Base-by-base conservation (phyloP, 35 echinoderm and acorn worm species). In the Hemicentrotus pulcherrimus region DNA sequence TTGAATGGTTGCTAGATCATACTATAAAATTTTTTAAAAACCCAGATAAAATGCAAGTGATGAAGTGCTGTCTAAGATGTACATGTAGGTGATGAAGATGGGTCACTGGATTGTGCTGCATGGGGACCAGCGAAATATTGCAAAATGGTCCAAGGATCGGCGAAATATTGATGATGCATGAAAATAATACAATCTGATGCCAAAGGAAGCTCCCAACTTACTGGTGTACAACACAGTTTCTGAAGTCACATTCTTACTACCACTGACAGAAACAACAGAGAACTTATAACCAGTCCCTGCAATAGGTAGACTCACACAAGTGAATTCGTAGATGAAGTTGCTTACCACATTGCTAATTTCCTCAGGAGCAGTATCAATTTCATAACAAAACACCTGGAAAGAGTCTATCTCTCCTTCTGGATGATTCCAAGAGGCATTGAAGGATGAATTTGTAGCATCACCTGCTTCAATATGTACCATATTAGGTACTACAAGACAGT, bases 321-420 rank as follows among this genome's bases (percentile, higher is more conserved):
- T 90, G 31, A 90, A 32, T 90, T 90, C 31, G 18, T 90, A 90
- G 8, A 24, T 90, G 32, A 0, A 19, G 52, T 30, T 90, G 46
- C 12, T 41, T 6, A 2, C n/a, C 24, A 90, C 88, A 90, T 90
- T 14, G 15, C 4, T 32, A 24, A 90, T 90, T 32, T 16, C 2
- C n/a, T 33, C 88, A 47, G 88, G 88, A 10, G 19, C 32, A 4
- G 6, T 16, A 30, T 90, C 88, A 90, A 46, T 47, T 16, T 41
- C 32, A 47, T 47, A 33, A 90, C 88, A 90, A 90, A 90, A 10
- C 32, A 90, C 88, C 88, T 90, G 88, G 32, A 90, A 90, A 90
- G 88, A 90, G 88, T 90, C 88, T 41, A 90, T 47, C 32, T 90
- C 32, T 12, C 88, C 88, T 41, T 4, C 88, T 90, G 88, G 88